Conservation (phyloP, 2,888 invertebrate species). For the Parnassius orleans region DNA sequence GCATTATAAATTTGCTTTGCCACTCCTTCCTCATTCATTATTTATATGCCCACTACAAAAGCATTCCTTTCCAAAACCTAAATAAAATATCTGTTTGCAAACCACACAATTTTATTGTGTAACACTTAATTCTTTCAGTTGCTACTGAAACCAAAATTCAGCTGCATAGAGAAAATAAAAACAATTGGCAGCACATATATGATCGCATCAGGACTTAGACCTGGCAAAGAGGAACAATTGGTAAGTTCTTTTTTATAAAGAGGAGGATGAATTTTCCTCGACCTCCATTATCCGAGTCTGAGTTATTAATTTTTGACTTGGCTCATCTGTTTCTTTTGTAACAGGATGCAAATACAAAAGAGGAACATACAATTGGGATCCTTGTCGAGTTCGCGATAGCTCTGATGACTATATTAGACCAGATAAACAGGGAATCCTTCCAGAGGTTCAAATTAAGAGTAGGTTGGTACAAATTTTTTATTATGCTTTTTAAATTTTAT, state of each 20-base stretch:
- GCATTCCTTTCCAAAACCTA: too few species aligned
- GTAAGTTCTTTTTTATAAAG: slow-evolving; percentile 65
- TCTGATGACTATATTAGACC: slow-evolving; percentile 94
- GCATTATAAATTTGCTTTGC: too few species aligned
- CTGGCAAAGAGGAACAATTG: slow-evolving; percentile 90
- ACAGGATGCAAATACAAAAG: slow-evolving; percentile 87
- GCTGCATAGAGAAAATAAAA: slow-evolving; percentile 98
- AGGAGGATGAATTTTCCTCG: too few species aligned
- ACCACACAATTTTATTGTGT: too few species aligned
- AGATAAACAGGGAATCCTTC: slow-evolving; percentile 97
- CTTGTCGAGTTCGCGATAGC: slow-evolving; percentile 97
- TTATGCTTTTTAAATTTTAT: slow-evolving; percentile 1
- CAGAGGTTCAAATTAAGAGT: slow-evolving; percentile 97
- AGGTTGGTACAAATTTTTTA: slow-evolving; percentile 80
- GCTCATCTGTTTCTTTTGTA: slow-evolving; percentile 32
- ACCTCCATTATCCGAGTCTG: too few species aligned
- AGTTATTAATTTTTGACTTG: too few species aligned
- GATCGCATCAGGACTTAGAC: slow-evolving; percentile 96
- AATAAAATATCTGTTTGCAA: too few species aligned
- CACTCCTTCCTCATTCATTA: too few species aligned
- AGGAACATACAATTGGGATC: slow-evolving; percentile 92
- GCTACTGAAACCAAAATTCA: slow-evolving; percentile 95
- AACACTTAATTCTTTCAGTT: slow-evolving; percentile 79
- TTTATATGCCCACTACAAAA: too few species aligned
- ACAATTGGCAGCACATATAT: slow-evolving; percentile 99